Conservation (phyloP, 2,113 vertebrate genomes). For the Neomonachus schauinslandi region DNA sequence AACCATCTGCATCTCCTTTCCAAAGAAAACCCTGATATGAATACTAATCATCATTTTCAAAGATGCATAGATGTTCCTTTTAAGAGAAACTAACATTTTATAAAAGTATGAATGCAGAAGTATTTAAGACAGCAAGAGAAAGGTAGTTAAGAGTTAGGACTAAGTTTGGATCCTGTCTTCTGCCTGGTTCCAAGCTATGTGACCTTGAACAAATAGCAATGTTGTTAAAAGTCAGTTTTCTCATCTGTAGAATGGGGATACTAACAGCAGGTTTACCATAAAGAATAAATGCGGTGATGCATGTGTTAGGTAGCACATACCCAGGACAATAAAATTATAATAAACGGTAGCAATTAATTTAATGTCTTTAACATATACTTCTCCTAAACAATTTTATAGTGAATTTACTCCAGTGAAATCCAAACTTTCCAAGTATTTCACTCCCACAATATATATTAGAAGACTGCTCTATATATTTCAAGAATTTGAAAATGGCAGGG, state of each 20-base stretch:
- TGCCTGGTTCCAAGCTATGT: background rate
- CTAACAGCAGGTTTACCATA: background rate
- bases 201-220: background rate
- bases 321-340: background rate
- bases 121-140: background rate
- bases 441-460: background rate
- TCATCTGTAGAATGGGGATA: background rate
- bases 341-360: background rate
- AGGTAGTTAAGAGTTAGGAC: background rate
- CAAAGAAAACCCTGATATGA: background rate
- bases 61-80: background rate
- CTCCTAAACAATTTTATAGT: background rate
- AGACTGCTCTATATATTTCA: background rate
- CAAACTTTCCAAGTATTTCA: background rate
- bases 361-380: background rate
- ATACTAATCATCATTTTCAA: background rate
- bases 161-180: background rate
- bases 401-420: background rate
- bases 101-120: background rate
- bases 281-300: background rate
- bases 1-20: background rate
- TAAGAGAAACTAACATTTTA: background rate
- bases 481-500: slow-evolving; percentile 14
- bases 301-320: background rate
- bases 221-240: background rate